Conservation (phyloP, 2,797 vertebrate species). For the Trachurus trachurus region DNA sequence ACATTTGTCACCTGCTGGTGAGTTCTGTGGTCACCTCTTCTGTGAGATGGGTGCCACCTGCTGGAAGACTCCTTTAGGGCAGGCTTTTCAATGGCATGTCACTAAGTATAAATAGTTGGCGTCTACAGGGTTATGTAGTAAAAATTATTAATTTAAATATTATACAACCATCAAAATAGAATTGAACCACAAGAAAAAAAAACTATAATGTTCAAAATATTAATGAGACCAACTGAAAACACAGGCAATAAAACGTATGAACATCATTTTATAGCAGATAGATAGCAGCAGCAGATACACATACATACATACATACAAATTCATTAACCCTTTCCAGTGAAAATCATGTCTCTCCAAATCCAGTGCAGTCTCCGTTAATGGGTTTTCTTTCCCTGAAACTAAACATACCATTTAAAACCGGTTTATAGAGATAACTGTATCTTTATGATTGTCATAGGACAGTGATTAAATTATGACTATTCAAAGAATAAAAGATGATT, state of each 20-base stretch:
- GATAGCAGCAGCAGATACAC: too few species aligned
- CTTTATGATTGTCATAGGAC: not conserved
- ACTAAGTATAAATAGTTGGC: not conserved
- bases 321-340: not conserved
- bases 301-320: not conserved
- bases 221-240: not conserved
- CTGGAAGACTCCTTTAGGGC: slow-evolving; percentile 36
- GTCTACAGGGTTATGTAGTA: too few species aligned
- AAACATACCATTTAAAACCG: not conserved
- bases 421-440: too few species aligned
- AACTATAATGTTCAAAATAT: not conserved
- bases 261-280: not conserved
- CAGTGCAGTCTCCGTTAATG: too few species aligned
- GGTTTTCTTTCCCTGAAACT: not conserved
- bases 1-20: not conserved
- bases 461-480: not conserved
- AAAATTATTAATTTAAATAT: not conserved
- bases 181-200: not conserved
- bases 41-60: slow-evolving; percentile 70
- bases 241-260: not conserved
- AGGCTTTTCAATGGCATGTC: not conserved
- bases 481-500: not conserved
- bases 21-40: slow-evolving; percentile 6
- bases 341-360: not conserved
- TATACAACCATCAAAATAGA: not conserved